These are phyloP conservation scores for Ictalurus furcatus DNA, from an alignment of 2,113 vertebrate species.

Conservation along the genomic window DNA sequence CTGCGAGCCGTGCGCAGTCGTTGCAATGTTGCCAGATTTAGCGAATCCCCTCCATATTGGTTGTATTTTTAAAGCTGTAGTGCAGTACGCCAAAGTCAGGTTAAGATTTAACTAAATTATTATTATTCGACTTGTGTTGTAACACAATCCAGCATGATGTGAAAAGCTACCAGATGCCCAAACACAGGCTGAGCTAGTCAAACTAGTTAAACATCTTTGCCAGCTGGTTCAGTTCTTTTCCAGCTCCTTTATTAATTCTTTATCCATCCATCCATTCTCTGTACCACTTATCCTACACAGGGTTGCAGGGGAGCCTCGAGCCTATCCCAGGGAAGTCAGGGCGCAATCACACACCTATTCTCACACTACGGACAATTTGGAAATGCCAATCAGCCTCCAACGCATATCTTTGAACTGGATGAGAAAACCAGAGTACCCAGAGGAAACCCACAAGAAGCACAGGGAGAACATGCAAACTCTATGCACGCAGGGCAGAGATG, in stretches of 20 bases:
- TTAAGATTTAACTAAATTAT: not conserved
- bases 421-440: too few relatives aligned
- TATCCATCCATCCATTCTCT: too few relatives aligned
- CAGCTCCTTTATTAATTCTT: not conserved
- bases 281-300: too few relatives aligned
- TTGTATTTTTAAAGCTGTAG: not conserved
- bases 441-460: too few relatives aligned
- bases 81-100: not conserved
- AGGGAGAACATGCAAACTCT: too few relatives aligned
- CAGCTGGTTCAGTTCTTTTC: not conserved
- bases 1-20: not conserved
- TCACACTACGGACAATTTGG: too few relatives aligned
- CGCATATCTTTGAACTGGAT: too few relatives aligned
- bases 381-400: too few relatives aligned
- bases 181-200: not conserved
- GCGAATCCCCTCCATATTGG: not conserved
- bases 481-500: too few relatives aligned
- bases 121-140: not conserved
- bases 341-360: too few relatives aligned
- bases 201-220: not conserved
- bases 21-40: slow-evolving; percentile 12
- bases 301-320: too few relatives aligned
- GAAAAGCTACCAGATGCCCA: not conserved
- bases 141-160: not conserved
- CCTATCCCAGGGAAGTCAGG: too few relatives aligned